Evolutionary conservation across 2,797 vertebrate genomes (phyloP).

Genomic region (Argentina silus): DNA sequence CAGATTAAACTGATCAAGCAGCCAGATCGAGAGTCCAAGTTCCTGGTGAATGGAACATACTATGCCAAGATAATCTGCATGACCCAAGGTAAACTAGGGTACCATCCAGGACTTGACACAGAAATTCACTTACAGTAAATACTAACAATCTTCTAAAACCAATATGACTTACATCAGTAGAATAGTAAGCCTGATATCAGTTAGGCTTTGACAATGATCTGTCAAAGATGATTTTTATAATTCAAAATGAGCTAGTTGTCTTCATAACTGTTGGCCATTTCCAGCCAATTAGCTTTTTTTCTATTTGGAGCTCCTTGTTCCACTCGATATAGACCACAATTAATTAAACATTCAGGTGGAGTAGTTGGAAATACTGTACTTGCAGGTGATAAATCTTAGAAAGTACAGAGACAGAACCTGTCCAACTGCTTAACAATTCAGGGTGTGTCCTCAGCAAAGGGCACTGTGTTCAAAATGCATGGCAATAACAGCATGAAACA

Average conservation of each 20-base stretch:
- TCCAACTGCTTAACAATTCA: not conserved
- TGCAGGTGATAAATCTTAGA: not conserved
- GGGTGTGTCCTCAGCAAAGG: not conserved
- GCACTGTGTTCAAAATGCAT: not conserved
- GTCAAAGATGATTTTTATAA: not conserved
- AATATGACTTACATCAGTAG: not conserved
- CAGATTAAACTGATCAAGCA: conserved; percentile 85
- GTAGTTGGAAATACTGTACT: not conserved
- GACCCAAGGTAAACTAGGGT: conserved; percentile 78
- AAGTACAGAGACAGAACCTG: conserved; percentile 30
- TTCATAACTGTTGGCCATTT: not conserved
- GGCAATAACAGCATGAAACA: not conserved
- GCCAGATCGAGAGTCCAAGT: conserved; percentile 87
- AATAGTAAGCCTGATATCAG: not conserved
- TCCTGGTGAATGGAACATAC: conserved; percentile 89
- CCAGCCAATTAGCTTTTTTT: not conserved
- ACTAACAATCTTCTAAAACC: not conserved
- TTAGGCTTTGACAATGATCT: not conserved
- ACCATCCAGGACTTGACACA: not conserved
- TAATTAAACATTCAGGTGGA: not conserved
- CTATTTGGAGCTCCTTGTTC: not conserved
- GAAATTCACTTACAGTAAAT: not conserved
- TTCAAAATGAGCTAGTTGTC: not conserved
- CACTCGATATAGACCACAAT: not conserved
- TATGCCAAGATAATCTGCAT: conserved; percentile 85